phyloP scores from a whole-genome alignment of 1,140 invertebrate genomes.

The Bradysia coprophila region DNA sequence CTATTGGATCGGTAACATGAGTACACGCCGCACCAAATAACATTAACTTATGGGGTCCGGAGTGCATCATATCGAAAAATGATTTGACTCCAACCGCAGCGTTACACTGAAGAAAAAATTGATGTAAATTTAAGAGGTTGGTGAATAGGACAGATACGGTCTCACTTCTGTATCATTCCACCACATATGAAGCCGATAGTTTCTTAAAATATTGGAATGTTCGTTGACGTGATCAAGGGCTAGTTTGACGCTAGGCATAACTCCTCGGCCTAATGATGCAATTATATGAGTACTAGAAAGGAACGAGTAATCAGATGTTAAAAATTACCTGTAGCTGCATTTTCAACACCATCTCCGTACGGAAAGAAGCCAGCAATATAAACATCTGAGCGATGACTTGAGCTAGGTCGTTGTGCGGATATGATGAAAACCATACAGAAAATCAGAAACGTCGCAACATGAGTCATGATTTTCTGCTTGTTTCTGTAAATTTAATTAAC shows the following conservation, averaged over 20 bases:
- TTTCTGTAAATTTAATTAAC: too few relatives aligned
- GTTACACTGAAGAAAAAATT: conserved; percentile 68
- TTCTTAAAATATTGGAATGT: conserved; percentile 58
- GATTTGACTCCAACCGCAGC: conserved; percentile 94
- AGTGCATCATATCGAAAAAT: conserved; percentile 97
- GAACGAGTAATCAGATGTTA: background rate
- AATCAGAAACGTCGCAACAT: too few relatives aligned
- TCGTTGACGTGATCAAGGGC: conserved; percentile 87
- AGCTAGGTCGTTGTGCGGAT: background rate
- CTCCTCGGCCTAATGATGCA: conserved; percentile 60
- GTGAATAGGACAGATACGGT: background rate
- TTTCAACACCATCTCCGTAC: conserved; percentile 54
- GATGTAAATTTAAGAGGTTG: conserved; percentile 11
- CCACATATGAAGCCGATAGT: conserved; percentile 81
- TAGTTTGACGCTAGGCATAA: conserved; percentile 82
- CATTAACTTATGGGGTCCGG: conserved; percentile 76
- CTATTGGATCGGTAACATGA: conserved; percentile 91
- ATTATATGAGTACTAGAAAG: background rate
- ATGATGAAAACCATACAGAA: too few relatives aligned
- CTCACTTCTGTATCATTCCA: conserved; percentile 86
- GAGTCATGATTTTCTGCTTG: too few relatives aligned
- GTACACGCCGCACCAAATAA: conserved; percentile 93
- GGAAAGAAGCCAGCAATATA: conserved; percentile 88
- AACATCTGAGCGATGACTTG: conserved; percentile 35
- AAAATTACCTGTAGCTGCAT: conserved; percentile 37